Conservation (phyloP, 2,888 invertebrate species). For the Athalia rosae region DNA sequence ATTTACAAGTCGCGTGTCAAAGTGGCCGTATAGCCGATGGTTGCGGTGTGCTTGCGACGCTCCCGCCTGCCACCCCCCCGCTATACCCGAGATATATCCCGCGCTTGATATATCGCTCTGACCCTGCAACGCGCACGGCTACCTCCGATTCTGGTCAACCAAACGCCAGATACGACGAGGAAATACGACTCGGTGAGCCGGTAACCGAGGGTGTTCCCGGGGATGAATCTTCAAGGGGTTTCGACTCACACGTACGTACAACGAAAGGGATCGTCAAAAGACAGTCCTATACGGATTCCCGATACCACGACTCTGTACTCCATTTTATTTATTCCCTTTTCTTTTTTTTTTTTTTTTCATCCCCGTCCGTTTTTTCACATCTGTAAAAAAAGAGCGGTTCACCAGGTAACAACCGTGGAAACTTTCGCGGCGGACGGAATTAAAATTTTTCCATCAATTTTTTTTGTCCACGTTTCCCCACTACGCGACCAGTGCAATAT, state of each 20-base stretch:
- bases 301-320: no score
- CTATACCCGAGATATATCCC: slow-evolving; percentile 14
- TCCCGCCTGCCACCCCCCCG: slow-evolving; percentile 13
- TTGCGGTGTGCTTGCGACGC: slow-evolving; percentile 31
- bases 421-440: no score
- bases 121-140: slow-evolving; percentile 14
- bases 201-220: not conserved
- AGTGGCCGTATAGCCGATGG: slow-evolving; percentile 42
- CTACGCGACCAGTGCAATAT: no score
- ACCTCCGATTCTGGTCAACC: slow-evolving; percentile 29
- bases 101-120: slow-evolving; percentile 41
- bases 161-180: slow-evolving; percentile 33
- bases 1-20: slow-evolving; percentile 53
- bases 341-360: no score
- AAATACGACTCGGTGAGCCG: slow-evolving; percentile 26
- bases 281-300: not conserved
- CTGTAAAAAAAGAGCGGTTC: no score
- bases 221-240: slow-evolving; percentile 16
- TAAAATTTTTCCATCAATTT: no score
- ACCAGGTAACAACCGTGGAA: no score
- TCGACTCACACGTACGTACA: not conserved
- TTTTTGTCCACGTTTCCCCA: no score
- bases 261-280: slow-evolving; percentile 19
- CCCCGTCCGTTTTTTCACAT: no score
- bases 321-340: no score